Evolutionary conservation across 2,113 vertebrate genomes (phyloP).

Genomic region (Clarias batrachus): DNA sequence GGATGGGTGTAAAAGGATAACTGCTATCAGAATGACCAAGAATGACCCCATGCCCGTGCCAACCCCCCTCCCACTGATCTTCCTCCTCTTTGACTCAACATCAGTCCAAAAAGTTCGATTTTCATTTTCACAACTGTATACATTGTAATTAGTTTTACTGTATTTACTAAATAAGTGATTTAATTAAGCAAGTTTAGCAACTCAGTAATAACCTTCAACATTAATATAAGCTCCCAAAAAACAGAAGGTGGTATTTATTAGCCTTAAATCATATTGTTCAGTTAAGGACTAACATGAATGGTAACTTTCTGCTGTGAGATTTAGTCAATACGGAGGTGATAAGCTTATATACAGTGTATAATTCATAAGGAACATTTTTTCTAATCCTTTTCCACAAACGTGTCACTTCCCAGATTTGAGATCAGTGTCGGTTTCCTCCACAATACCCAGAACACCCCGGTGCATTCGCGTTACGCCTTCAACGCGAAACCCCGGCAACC

Average conservation of each 20-base stretch:
- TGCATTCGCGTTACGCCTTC: slow-evolving; percentile 15
- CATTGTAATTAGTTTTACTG: background rate
- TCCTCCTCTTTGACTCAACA: background rate
- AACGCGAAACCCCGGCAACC: background rate
- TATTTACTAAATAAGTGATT: slow-evolving; percentile 1
- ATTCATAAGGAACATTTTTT: slow-evolving; percentile 62
- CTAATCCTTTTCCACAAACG: slow-evolving; percentile 58
- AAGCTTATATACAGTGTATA: slow-evolving; percentile 62
- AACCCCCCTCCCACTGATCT: too few species aligned
- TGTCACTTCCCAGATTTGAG: slow-evolving; percentile 62
- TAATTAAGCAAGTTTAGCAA: background rate
- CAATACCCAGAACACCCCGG: slow-evolving; percentile 5
- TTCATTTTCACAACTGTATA: background rate
- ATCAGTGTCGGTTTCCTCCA: slow-evolving; percentile 49
- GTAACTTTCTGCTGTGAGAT: background rate
- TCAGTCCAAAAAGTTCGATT: background rate
- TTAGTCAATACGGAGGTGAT: slow-evolving; percentile 54
- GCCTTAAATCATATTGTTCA: background rate
- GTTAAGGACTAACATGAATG: too few species aligned
- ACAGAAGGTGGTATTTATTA: background rate
- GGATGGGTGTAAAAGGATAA: background rate
- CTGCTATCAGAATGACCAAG: background rate
- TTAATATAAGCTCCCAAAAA: background rate
- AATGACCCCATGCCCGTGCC: background rate
- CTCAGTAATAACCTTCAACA: background rate